phyloP scores from a whole-genome alignment of 2,113 vertebrate species.

The Lamprologus ornatipinnis region DNA sequence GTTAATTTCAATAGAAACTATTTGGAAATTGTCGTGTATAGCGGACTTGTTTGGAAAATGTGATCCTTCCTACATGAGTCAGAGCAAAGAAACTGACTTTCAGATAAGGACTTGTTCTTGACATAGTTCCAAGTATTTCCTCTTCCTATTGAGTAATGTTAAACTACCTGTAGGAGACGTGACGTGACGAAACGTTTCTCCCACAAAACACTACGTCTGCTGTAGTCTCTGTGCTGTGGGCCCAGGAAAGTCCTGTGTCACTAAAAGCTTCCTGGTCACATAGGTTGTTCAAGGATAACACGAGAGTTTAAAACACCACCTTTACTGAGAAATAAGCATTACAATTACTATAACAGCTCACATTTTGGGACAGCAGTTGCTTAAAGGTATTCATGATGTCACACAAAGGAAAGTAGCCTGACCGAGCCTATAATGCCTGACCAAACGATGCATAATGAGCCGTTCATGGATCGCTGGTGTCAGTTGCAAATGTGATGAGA shows the following conservation, averaged over 20 bases:
- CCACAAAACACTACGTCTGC: not conserved
- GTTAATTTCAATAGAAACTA: not conserved
- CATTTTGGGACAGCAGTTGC: not conserved
- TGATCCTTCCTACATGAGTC: not conserved
- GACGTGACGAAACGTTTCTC: not conserved
- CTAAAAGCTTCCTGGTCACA: not conserved
- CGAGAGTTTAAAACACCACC: not conserved
- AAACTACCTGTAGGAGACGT: not conserved
- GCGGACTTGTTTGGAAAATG: not conserved
- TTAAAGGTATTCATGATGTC: not conserved
- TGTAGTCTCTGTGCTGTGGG: not conserved
- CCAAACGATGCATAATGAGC: not conserved
- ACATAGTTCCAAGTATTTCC: not conserved
- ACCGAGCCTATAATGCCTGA: rapidly evolving
- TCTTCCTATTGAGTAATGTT: not conserved
- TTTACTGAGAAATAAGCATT: not conserved
- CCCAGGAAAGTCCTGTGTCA: not conserved
- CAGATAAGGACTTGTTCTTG: not conserved
- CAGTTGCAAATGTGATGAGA: not conserved
- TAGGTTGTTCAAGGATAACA: not conserved
- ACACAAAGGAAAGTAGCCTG: not conserved
- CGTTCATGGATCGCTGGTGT: not conserved
- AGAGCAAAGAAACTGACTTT: not conserved
- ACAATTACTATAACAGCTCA: rapidly evolving
- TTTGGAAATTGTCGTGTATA: rapidly evolving